Evolutionary conservation across 2,797 vertebrate genomes (phyloP).

Genomic region (Hipposideros larvatus): DNA sequence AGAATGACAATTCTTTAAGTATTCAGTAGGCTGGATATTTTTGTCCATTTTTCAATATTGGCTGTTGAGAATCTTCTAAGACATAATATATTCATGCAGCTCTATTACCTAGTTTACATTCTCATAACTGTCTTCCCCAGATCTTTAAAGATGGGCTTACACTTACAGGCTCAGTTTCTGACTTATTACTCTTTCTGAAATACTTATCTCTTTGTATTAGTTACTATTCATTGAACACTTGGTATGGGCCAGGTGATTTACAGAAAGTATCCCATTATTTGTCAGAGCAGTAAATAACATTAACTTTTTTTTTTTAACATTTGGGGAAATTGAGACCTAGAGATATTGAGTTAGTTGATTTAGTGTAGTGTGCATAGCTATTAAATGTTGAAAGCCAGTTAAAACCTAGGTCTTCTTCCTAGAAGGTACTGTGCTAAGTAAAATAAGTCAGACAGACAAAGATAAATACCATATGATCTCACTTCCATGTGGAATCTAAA

Average conservation of each 20-base stretch:
- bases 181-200: slow-evolving; percentile 31
- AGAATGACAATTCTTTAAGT: neutral
- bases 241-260: neutral
- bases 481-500: too few species aligned
- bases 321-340: neutral
- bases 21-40: neutral
- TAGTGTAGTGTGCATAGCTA: neutral
- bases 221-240: slow-evolving; percentile 38
- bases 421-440: neutral
- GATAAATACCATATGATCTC: too few species aligned
- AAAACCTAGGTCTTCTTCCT: neutral
- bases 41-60: slow-evolving; percentile 49
- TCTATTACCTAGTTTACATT: neutral
- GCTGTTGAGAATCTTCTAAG: neutral
- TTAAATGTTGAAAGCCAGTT: slow-evolving; percentile 14
- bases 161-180: neutral
- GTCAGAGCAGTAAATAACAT: slow-evolving; percentile 28
- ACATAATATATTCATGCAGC: neutral
- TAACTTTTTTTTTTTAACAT: neutral
- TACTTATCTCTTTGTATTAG: neutral
- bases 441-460: too few species aligned
- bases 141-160: slow-evolving; percentile 1
- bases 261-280: neutral
- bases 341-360: slow-evolving; percentile 19
- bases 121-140: neutral